These are phyloP conservation scores for Rachycentron canadum DNA, from an alignment of 2,797 vertebrate species.

Conservation along the genomic window DNA sequence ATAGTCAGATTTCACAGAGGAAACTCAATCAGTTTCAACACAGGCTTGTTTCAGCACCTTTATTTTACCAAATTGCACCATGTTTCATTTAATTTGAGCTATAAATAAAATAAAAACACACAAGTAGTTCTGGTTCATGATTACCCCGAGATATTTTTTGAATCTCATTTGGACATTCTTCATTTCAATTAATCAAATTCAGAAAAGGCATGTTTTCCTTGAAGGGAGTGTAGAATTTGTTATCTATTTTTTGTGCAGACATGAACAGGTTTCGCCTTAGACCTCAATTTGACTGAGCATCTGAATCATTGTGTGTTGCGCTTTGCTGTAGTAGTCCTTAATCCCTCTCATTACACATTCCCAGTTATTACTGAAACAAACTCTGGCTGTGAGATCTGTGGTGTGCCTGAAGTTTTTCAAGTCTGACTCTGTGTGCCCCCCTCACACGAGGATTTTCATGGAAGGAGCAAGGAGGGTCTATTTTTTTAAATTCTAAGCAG, in stretches of 20 bases:
- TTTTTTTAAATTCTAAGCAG: neutral
- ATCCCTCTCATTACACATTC: conserved; percentile 37
- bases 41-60: neutral
- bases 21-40: conserved; percentile 1
- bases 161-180: neutral
- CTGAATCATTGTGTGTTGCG: conserved; percentile 34
- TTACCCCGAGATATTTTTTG: neutral
- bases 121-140: neutral
- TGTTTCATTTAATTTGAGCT: conserved; percentile 22
- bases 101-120: neutral
- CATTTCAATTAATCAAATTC: neutral
- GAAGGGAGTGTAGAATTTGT: neutral
- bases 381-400: conserved; percentile 12
- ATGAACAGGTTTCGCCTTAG: conserved; percentile 13
- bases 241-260: conserved; percentile 25
- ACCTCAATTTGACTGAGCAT: conserved; percentile 10
- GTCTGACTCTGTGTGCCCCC: neutral
- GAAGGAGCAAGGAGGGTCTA: neutral
- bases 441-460: neutral
- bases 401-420: neutral
- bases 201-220: neutral
- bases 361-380: conserved; percentile 33
- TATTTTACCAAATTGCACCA: neutral
- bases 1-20: conserved; percentile 26
- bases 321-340: conserved; percentile 20